Base-by-base conservation (phyloP, 2,888 invertebrate species). In the Mesoligia furuncula region DNA sequence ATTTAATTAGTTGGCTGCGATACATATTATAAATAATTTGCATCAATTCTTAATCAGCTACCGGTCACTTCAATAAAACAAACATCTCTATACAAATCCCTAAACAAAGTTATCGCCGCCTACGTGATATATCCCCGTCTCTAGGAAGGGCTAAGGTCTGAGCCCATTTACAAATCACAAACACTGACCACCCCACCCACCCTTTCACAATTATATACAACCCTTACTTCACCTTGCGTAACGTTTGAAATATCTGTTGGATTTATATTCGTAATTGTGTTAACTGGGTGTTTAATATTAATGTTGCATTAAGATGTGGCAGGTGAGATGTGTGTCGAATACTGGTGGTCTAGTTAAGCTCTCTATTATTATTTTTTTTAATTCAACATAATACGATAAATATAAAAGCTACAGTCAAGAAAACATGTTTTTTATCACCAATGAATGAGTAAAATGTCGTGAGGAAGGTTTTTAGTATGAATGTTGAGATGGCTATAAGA, bases 161-260 rank as follows among this genome's bases (percentile, higher is more conserved):
- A 95, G 93, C 96, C 96, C 96, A 96, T 96, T 96, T 96, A 96
- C 96, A 96, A 96, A 96, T 96, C 96, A 96, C 96, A 96, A 96
- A 96, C 96, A 96, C 95, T 96, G 96, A 96, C 96, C 96, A 95
- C 94, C 96, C 92, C 87, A 88, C 87, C 70, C 80, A 79, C 90
- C 88, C 90, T 85, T 89, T 90, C 89, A 92, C 94, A 94, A 94
- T 94, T 94, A 94, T 92, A 94, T 91, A 91, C 89, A 91, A 90
- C 92, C 91, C 91, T 88, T 86, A 87, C 86, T 94, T 94, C 93
- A 93, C 95, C 94, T 94, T 90, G 87, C 86, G 85, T 90, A 90
- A 93, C 93, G 89, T 92, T 95, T 95, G 95, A 95, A 95, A 95
- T 96, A 96, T 95, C 93, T 86, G 94, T 91, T 88, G 93, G 93